Evolutionary conservation across 2,888 invertebrate genomes (phyloP).

Genomic region (Hypolimnas misippus): DNA sequence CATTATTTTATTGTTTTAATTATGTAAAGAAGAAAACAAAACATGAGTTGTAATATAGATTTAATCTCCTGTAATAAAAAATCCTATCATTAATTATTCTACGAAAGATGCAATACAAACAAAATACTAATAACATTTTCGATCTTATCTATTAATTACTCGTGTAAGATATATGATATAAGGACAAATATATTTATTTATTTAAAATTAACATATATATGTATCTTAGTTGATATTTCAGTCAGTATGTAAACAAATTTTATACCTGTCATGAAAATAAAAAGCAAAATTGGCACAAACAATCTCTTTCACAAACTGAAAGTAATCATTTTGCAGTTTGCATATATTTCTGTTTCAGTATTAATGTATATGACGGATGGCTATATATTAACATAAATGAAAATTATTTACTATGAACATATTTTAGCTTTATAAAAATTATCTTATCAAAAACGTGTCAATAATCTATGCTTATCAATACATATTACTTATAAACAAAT

Average conservation of each 20-base stretch:
- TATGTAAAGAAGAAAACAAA: neutral
- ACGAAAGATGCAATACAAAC: neutral
- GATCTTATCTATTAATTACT: neutral
- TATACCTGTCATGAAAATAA: neutral
- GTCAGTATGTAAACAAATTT: too few relatives aligned
- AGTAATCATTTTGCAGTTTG: neutral
- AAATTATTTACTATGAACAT: neutral
- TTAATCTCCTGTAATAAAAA: conserved; percentile 13
- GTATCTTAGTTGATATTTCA: too few relatives aligned
- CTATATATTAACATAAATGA: neutral
- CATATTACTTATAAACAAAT: neutral
- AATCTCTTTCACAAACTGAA: conserved; percentile 15
- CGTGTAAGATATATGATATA: too few relatives aligned
- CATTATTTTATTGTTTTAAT: neutral
- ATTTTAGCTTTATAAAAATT: conserved; percentile 9
- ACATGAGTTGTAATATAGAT: conserved; percentile 12
- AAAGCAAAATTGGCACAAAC: conserved; percentile 10
- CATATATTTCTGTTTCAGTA: neutral
- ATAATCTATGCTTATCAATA: conserved; percentile 13
- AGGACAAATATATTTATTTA: too few relatives aligned
- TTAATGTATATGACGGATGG: neutral
- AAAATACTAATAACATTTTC: neutral
- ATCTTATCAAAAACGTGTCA: conserved; percentile 11
- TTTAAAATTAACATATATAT: neutral
- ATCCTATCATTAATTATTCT: conserved; percentile 20